Conservation (phyloP, 2,113 vertebrate genomes). For the Rafetus swinhoei region DNA sequence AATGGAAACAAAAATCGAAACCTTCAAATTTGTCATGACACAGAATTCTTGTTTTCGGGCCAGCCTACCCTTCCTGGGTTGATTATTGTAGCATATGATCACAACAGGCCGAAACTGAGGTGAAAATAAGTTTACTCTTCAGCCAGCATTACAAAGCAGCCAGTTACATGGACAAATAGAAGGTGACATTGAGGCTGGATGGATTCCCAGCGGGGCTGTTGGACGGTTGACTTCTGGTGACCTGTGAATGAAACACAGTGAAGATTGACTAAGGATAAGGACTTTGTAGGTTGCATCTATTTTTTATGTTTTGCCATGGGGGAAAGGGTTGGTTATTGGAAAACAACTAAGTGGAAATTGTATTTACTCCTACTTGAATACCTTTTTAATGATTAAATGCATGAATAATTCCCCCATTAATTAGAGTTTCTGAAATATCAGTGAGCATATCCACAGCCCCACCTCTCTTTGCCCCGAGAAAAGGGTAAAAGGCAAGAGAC, state of each 20-base stretch:
- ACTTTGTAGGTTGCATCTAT: neutral
- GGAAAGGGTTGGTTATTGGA: constrained; percentile 42
- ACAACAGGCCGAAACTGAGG: neutral
- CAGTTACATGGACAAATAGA: neutral
- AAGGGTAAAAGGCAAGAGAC: constrained; percentile 43
- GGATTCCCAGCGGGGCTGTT: neutral
- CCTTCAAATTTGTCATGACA: neutral
- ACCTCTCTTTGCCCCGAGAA: constrained; percentile 49
- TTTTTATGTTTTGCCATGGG: constrained; percentile 8
- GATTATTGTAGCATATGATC: neutral
- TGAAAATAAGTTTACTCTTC: neutral
- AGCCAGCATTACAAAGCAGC: neutral
- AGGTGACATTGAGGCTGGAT: neutral
- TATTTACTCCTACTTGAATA: constrained; percentile 74
- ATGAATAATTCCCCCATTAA: constrained; percentile 78
- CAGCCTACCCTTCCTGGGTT: neutral
- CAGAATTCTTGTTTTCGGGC: neutral
- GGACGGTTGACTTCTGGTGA: neutral
- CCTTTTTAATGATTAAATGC: constrained; percentile 80
- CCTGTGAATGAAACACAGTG: neutral
- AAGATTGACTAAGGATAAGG: neutral
- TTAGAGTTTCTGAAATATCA: constrained; percentile 81
- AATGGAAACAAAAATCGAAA: neutral
- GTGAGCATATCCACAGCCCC: constrained; percentile 74
- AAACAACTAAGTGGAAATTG: constrained; percentile 37